These are phyloP conservation scores for Polylopha cassiicola DNA, from an alignment of 2,888 invertebrate species.

Conservation along the genomic window DNA sequence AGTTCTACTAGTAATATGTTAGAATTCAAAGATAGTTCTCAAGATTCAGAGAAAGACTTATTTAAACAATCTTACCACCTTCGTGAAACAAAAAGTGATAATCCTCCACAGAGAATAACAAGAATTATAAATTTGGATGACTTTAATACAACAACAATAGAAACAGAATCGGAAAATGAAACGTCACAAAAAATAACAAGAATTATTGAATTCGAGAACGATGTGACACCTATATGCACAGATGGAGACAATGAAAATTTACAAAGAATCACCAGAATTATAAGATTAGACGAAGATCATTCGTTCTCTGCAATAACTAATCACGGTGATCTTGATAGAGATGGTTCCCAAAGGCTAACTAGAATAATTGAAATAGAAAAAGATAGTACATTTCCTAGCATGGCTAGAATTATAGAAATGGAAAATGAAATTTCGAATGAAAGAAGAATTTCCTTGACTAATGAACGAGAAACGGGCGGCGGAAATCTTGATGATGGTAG, in stretches of 20 bases:
- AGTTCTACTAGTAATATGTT: conserved; percentile 48
- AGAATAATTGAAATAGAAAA: conserved; percentile 63
- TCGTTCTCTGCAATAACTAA: conserved; percentile 56
- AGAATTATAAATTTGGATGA: conserved; percentile 69
- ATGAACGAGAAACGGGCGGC: conserved; percentile 70
- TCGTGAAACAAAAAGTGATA: conserved; percentile 38
- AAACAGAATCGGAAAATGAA: conserved; percentile 54
- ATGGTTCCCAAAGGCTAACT: conserved; percentile 53
- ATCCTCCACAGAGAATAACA: conserved; percentile 62
- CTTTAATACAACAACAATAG: conserved; percentile 43
- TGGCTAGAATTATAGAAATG: conserved; percentile 73
- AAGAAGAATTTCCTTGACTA: conserved; percentile 67
- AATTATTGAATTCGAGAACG: conserved; percentile 65
- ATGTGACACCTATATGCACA: conserved; percentile 41
- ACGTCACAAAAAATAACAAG: conserved; percentile 64
- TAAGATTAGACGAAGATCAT: conserved; percentile 63
- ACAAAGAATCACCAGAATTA: conserved; percentile 65
- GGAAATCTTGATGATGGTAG: conserved; percentile 49
- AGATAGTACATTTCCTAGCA: conserved; percentile 64
- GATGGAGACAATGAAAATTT: conserved; percentile 52
- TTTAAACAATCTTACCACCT: conserved; percentile 32
- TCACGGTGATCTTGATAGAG: conserved; percentile 51
- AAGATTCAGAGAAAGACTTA: conserved; percentile 41
- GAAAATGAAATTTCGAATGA: conserved; percentile 73
- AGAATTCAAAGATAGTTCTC: conserved; percentile 41